Conservation (phyloP, 30 jellyfish, hydroid and myxozoan species). For the Sanderia malayensis region DNA sequence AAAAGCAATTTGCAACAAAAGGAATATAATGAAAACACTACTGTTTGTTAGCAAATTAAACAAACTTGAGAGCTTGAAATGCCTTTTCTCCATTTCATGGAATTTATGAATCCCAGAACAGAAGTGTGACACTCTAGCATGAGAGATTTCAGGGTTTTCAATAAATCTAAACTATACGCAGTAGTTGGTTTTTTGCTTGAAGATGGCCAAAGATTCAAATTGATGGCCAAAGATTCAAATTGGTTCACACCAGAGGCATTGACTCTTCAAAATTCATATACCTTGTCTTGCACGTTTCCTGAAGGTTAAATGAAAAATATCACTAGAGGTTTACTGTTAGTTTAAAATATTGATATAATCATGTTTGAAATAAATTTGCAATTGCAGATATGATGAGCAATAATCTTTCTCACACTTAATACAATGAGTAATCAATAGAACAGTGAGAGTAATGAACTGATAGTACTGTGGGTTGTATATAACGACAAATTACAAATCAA, state of each 20-base stretch:
- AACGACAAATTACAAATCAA: not conserved
- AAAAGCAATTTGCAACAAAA: not conserved
- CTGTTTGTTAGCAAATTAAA: not conserved
- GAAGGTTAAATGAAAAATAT: not conserved
- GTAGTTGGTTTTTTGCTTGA: slow-evolving; percentile 24
- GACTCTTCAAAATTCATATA: not conserved
- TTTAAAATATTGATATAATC: not conserved
- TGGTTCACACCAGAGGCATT: too few relatives aligned
- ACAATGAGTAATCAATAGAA: not conserved
- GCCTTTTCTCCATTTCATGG: slow-evolving; percentile 22
- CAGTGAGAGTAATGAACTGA: not conserved
- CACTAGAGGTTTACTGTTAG: not conserved
- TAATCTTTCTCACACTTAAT: not conserved
- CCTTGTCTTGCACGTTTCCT: slow-evolving; percentile 14
- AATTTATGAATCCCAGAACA: slow-evolving; percentile 3
- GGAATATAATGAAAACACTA: not conserved
- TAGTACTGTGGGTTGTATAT: not conserved
- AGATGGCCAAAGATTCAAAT: slow-evolving; percentile 11
- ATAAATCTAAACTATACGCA: slow-evolving; percentile 5
- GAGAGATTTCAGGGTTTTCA: slow-evolving; percentile 13
- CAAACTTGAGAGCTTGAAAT: slow-evolving; percentile 17
- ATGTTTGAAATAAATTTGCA: not conserved
- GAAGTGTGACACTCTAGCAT: slow-evolving; percentile 23
- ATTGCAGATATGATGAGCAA: not conserved
- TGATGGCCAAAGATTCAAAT: slow-evolving; percentile 2